phyloP scores from a whole-genome alignment of 2,113 vertebrate species.

The Manacus vitellinus region DNA sequence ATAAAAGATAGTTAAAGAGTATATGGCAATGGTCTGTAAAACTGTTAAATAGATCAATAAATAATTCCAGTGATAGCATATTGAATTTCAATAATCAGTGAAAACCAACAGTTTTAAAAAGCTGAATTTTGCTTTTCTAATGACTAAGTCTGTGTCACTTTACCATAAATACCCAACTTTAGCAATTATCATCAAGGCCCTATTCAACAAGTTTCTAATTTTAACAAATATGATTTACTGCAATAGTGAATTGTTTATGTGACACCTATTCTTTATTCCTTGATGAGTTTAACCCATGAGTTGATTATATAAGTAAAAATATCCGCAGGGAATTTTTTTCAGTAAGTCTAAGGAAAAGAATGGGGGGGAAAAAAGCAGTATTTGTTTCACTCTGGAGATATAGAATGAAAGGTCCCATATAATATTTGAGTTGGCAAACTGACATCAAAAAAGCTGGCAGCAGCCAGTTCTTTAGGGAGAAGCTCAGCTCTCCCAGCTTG shows the following conservation, averaged over 20 bases:
- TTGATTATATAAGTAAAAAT: slow-evolving; percentile 45
- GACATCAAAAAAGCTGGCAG: background rate
- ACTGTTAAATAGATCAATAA: slow-evolving; percentile 41
- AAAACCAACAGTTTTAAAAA: slow-evolving; percentile 9
- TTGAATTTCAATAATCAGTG: slow-evolving; percentile 33
- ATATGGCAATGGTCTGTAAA: background rate
- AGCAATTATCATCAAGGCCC: slow-evolving; percentile 27
- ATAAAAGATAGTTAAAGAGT: slow-evolving; percentile 28
- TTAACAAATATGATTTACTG: slow-evolving; percentile 25
- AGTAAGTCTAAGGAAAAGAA: background rate
- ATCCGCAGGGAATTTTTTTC: slow-evolving; percentile 3
- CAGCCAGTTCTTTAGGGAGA: background rate
- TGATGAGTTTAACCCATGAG: slow-evolving; percentile 58
- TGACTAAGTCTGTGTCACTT: background rate
- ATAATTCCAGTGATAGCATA: slow-evolving; percentile 44
- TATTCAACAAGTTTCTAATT: slow-evolving; percentile 40
- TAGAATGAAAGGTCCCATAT: background rate
- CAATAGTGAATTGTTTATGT: background rate
- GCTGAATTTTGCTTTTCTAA: slow-evolving; percentile 43
- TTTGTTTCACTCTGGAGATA: background rate
- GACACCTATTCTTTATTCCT: slow-evolving; percentile 33
- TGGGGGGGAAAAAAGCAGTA: background rate
- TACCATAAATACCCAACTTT: slow-evolving; percentile 10
- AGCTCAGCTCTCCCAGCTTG: background rate
- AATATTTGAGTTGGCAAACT: background rate